Percentiles rank a stretch among this genome's conserved stretches.
phyloP scores from a whole-genome alignment of 2,888 invertebrate species.

The Magallana nippona region DNA sequence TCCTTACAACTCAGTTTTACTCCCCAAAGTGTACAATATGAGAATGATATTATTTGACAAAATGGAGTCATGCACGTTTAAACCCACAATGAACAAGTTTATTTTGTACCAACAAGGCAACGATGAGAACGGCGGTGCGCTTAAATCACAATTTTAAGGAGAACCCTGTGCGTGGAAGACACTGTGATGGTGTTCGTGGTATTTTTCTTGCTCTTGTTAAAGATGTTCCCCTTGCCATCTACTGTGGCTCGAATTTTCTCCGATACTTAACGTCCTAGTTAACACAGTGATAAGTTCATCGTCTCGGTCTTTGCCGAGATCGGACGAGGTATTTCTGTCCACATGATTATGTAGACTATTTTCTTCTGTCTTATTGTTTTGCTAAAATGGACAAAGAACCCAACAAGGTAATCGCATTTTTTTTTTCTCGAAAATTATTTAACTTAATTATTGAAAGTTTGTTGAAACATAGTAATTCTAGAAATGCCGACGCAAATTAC shows the following conservation, averaged over 20 bases:
- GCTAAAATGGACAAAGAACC: conserved; percentile 48
- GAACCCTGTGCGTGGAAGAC: conserved; percentile 22
- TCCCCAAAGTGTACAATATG: not conserved
- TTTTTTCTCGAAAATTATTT: no score
- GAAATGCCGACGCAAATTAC: no score
- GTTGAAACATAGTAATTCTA: no score
- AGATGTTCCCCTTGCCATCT: conserved; percentile 55
- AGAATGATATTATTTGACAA: conserved; percentile 16
- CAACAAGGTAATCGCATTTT: no score
- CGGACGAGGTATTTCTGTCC: conserved; percentile 47
- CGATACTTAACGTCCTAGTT: conserved; percentile 61
- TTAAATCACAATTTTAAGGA: not conserved
- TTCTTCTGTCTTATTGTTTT: conserved; percentile 48
- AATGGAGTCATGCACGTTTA: not conserved
- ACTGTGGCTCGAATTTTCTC: conserved; percentile 58
- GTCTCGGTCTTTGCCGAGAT: conserved; percentile 57
- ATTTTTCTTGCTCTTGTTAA: not conserved
- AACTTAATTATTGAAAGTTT: no score
- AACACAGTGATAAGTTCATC: conserved; percentile 56
- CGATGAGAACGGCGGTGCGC: not conserved
- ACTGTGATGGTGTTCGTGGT: not conserved
- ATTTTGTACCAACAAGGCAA: not conserved
- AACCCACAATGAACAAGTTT: not conserved
- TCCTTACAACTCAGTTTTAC: not conserved
- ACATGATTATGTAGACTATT: conserved; percentile 62